phyloP scores from a whole-genome alignment of 2,888 invertebrate genomes.

The Fissipunctia ypsillon region DNA sequence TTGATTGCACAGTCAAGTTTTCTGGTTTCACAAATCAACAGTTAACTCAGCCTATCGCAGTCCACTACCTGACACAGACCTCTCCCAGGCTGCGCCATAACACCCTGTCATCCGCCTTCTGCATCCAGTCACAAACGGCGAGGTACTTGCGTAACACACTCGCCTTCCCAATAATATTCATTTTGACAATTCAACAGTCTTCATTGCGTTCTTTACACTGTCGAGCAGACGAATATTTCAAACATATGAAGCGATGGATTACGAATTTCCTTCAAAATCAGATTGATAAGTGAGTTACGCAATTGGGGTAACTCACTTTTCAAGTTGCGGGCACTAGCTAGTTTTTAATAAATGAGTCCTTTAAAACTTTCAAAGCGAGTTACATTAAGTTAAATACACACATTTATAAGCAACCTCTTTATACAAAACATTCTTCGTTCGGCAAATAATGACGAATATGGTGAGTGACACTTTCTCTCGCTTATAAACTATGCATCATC shows the following conservation, averaged over 20 bases:
- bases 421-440: constrained; percentile 50
- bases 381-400: constrained; percentile 2
- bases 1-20: neutral
- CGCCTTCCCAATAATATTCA: neutral
- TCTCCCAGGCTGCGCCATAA: too few species aligned
- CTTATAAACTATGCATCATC: constrained; percentile 67
- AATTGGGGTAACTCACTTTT: neutral
- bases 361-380: constrained; percentile 12
- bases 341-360: neutral
- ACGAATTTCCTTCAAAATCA: neutral
- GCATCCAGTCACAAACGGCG: too few species aligned
- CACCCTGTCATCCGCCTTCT: too few species aligned
- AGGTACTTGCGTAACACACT: too few species aligned
- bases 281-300: neutral
- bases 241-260: neutral
- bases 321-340: neutral
- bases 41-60: neutral
- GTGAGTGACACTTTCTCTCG: constrained; percentile 77
- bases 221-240: neutral
- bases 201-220: neutral
- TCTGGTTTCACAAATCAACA: neutral
- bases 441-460: constrained; percentile 68
- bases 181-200: neutral
- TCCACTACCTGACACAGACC: neutral
- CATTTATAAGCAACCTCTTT: neutral